phyloP scores from a whole-genome alignment of 2,888 invertebrate genomes.

The Drosophila pseudotalamancana region DNA sequence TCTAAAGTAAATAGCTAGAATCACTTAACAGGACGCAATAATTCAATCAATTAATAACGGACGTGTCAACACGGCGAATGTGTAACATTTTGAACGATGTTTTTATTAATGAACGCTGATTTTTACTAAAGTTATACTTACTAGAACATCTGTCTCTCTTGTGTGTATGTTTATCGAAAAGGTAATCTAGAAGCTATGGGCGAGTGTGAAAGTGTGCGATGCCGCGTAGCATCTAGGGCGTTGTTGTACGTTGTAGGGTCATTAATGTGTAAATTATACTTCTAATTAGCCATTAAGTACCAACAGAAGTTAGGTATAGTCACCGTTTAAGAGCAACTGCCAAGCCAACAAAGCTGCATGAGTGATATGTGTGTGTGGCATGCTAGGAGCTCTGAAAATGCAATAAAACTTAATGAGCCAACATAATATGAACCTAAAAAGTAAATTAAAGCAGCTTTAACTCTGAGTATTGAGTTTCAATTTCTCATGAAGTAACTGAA shows the following conservation, averaged over 20 bases:
- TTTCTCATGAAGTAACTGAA: constrained; percentile 2
- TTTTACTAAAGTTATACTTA: constrained; percentile 57
- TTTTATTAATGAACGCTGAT: constrained; percentile 74
- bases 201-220: constrained; percentile 2
- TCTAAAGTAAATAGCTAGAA: constrained; percentile 5
- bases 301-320: constrained; percentile 40
- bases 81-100: constrained; percentile 56
- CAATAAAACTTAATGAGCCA: constrained; percentile 75
- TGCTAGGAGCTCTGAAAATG: constrained; percentile 42
- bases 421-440: constrained; percentile 64
- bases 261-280: constrained; percentile 81
- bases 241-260: constrained; percentile 69
- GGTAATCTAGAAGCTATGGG: constrained; percentile 8
- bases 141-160: constrained; percentile 21
- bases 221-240: constrained; percentile 16
- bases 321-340: constrained; percentile 41
- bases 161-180: not conserved
- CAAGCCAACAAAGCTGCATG: constrained; percentile 13
- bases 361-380: constrained; percentile 7
- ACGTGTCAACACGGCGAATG: constrained; percentile 43
- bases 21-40: constrained; percentile 42
- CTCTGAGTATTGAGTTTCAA: constrained; percentile 22
- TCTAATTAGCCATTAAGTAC: constrained; percentile 77
- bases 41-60: constrained; percentile 67
- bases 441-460: constrained; percentile 43